phyloP scores from a whole-genome alignment of 1,140 invertebrate genomes.

The Megalopta genalis region DNA sequence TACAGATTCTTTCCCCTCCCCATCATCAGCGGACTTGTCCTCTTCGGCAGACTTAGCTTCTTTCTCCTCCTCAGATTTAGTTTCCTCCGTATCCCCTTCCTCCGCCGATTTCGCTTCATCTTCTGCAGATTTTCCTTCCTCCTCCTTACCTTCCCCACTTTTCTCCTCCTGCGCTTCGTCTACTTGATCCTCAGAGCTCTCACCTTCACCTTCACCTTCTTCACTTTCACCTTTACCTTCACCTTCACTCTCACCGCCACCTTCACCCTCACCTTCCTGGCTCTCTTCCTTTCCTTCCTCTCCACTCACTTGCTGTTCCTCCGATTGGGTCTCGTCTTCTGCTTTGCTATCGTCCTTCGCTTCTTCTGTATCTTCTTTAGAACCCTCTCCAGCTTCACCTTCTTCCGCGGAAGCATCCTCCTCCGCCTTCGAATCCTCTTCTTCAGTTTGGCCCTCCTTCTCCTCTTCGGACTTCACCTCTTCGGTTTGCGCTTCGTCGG shows the following conservation, averaged over 20 bases:
- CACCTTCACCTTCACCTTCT: conserved; percentile 23
- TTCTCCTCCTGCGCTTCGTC: conserved; percentile 22
- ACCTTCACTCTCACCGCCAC: not conserved
- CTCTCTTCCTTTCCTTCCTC: conserved; percentile 40
- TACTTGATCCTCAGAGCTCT: no score
- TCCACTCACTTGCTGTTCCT: conserved; percentile 7
- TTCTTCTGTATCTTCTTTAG: conserved; percentile 18
- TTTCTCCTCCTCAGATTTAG: conserved; percentile 33
- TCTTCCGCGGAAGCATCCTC: conserved; percentile 34
- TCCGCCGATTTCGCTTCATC: conserved; percentile 40
- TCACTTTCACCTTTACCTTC: conserved; percentile 32
- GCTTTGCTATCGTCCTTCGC: conserved; percentile 9
- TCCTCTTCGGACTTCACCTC: conserved; percentile 42
- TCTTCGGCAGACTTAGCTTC: conserved; percentile 29
- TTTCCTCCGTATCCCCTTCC: not conserved
- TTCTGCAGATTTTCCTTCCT: conserved; percentile 6
- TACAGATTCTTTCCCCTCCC: conserved; percentile 34
- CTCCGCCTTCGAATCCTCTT: conserved; percentile 16
- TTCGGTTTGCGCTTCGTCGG: conserved; percentile 36
- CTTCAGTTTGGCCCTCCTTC: conserved; percentile 23
- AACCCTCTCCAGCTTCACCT: conserved; percentile 13
- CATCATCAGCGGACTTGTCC: conserved; percentile 36
- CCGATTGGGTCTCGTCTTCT: conserved; percentile 16
- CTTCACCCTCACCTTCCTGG: conserved; percentile 30
- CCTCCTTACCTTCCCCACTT: conserved; percentile 20